Conservation (phyloP, 2,797 vertebrate species). For the Balearica regulorum region DNA sequence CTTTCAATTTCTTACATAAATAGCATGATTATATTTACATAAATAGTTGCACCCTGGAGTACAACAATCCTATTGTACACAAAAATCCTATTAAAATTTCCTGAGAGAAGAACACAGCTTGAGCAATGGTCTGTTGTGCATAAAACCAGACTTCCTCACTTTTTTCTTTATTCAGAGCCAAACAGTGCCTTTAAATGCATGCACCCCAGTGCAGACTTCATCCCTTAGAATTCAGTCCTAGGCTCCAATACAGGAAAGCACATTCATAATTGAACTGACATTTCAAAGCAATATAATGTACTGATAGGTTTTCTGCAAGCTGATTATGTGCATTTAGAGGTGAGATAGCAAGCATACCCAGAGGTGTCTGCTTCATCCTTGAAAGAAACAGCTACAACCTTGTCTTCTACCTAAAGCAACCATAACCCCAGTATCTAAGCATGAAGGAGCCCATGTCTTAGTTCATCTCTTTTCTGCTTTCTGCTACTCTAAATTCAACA, state of each 20-base stretch:
- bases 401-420: not conserved
- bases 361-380: not conserved
- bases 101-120: not conserved
- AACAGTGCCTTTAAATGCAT: not conserved
- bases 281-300: not conserved
- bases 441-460: not conserved
- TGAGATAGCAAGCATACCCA: not conserved
- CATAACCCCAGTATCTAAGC: not conserved
- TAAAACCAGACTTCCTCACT: not conserved
- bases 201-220: not conserved
- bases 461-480: not conserved
- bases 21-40: constrained; percentile 22
- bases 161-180: not conserved
- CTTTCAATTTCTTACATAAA: constrained; percentile 45
- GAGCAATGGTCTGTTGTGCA: not conserved
- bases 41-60: constrained; percentile 44
- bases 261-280: not conserved
- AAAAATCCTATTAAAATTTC: constrained; percentile 51
- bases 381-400: not conserved
- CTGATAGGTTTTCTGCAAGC: not conserved
- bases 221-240: not conserved
- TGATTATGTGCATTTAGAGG: not conserved
- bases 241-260: not conserved
- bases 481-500: not conserved
- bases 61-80: constrained; percentile 42